A percentile compares a stretch with the other conserved stretches of the same genome.
Evolutionary conservation across 1,140 invertebrate species (phyloP).

Genomic region (Ladona fulva): DNA sequence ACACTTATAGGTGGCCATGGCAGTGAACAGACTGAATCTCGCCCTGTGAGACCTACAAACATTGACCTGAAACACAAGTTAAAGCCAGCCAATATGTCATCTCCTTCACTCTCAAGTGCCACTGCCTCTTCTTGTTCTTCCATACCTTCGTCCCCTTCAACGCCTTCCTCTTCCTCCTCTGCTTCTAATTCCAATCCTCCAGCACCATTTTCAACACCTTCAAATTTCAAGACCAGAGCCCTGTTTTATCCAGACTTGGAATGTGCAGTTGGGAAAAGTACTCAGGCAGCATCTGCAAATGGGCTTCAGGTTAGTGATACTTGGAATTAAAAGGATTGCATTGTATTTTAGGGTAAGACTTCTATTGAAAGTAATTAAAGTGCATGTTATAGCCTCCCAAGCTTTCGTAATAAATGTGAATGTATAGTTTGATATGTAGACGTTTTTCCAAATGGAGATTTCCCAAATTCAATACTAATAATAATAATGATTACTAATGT

Average conservation of each 20-base stretch:
- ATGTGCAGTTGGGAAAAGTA: conserved; percentile 25
- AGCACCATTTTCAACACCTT: conserved; percentile 48
- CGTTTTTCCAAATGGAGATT: too few relatives aligned
- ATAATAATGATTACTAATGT: too few relatives aligned
- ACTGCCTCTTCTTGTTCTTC: background rate
- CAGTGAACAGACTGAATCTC: background rate
- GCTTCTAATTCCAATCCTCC: background rate
- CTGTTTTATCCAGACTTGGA: conserved; percentile 71
- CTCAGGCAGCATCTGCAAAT: background rate
- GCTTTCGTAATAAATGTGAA: too few relatives aligned
- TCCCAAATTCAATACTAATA: too few relatives aligned
- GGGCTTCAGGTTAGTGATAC: background rate
- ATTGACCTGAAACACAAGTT: background rate
- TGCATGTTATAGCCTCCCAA: too few relatives aligned
- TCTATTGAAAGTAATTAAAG: too few relatives aligned
- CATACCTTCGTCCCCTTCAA: background rate
- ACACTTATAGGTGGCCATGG: background rate
- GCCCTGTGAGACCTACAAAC: background rate
- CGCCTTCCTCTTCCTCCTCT: background rate
- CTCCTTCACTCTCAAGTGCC: background rate
- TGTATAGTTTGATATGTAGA: too few relatives aligned
- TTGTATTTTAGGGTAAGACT: too few relatives aligned
- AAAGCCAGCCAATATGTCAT: conserved; percentile 2
- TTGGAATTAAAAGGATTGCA: background rate
- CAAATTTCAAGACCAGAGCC: conserved; percentile 73